phyloP scores from a whole-genome alignment of 2,888 invertebrate species.

The Phaedon cochleariae region DNA sequence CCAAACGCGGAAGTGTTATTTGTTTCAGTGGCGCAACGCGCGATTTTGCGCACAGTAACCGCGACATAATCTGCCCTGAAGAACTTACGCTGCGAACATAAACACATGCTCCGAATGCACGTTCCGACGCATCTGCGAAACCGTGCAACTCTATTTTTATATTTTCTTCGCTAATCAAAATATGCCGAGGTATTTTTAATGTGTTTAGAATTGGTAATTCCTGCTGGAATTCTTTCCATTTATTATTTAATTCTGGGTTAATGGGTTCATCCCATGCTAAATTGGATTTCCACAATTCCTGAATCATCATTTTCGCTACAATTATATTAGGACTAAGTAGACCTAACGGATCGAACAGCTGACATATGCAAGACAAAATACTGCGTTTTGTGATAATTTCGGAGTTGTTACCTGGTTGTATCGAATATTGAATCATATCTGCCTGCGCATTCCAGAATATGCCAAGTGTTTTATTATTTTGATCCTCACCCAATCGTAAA shows the following conservation, averaged over 20 bases:
- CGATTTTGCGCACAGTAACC: constrained; percentile 12
- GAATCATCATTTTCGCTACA: constrained; percentile 9
- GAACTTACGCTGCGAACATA: constrained; percentile 7
- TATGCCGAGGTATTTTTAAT: constrained; percentile 1
- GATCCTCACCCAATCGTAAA: not conserved
- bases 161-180: not conserved
- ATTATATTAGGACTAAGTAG: too few relatives aligned
- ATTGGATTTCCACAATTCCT: not conserved
- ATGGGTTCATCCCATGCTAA: not conserved
- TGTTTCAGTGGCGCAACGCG: constrained; percentile 16
- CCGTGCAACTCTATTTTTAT: constrained; percentile 11
- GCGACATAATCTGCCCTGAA: constrained; percentile 1
- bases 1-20: constrained; percentile 7
- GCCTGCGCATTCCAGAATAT: not conserved
- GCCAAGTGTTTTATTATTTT: not conserved
- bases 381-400: too few relatives aligned
- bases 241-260: not conserved
- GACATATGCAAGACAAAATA: too few relatives aligned
- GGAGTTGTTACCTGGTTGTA: not conserved
- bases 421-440: too few relatives aligned
- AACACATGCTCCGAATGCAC: constrained; percentile 15
- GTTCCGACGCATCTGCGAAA: constrained; percentile 15
- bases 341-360: too few relatives aligned
- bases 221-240: not conserved
- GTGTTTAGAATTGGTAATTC: constrained; percentile 8